Conservation (phyloP, 92 coral and sea anemone genomes). For the Montipora capitata region DNA sequence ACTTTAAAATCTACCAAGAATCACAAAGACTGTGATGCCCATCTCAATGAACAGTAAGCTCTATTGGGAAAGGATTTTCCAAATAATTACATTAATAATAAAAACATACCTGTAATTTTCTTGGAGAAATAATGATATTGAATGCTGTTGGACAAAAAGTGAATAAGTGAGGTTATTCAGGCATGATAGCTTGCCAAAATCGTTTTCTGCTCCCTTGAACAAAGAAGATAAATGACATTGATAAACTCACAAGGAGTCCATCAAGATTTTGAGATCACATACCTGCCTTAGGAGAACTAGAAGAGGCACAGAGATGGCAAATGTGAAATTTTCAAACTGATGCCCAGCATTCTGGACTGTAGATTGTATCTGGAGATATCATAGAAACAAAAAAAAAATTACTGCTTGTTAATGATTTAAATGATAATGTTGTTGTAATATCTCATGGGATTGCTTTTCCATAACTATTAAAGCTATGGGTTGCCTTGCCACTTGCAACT, state of each 20-base stretch:
- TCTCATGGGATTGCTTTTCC: not conserved
- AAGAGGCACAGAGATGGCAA: slow-evolving; percentile 81
- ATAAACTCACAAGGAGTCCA: not conserved
- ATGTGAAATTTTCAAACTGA: slow-evolving; percentile 84
- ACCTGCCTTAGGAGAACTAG: slow-evolving; percentile 86
- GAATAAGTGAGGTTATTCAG: not conserved
- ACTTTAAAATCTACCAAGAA: too few relatives aligned
- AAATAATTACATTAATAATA: not conserved
- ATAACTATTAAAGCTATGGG: too few relatives aligned
- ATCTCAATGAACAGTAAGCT: too few relatives aligned
- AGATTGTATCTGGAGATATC: slow-evolving; percentile 66
- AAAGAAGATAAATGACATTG: too few relatives aligned
- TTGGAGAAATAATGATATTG: slow-evolving; percentile 87
- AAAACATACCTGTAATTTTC: slow-evolving; percentile 84
- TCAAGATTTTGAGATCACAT: not conserved
- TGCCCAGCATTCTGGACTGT: slow-evolving; percentile 75
- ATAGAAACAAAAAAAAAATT: not conserved
- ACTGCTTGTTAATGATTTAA: not conserved
- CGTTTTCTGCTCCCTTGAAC: not conserved
- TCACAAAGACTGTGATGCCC: too few relatives aligned
- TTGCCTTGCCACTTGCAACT: too few relatives aligned
- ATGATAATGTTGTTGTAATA: not conserved
- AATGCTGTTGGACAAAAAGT: slow-evolving; percentile 73
- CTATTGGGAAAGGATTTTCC: too few relatives aligned
- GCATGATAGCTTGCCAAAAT: too few relatives aligned